phyloP scores from a whole-genome alignment of 2,797 vertebrate genomes.

The Phoxinus dragarum region DNA sequence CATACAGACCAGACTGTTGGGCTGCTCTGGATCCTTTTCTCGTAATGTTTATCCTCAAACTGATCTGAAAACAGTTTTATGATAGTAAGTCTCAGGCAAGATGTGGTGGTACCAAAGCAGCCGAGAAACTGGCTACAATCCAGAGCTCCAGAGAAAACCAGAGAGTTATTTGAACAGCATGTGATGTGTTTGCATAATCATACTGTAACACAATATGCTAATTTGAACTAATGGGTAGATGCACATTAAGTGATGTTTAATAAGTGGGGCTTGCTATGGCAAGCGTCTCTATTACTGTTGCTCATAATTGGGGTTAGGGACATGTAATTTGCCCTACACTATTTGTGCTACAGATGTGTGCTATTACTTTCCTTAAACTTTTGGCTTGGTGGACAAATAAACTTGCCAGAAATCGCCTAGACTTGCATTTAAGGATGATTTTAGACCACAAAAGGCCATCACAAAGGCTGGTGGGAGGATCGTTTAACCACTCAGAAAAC shows the following conservation, averaged over 20 bases:
- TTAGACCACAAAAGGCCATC: not conserved
- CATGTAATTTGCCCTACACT: not conserved
- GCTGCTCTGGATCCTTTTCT: not conserved
- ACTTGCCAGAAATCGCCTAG: not conserved
- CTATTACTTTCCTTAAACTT: not conserved
- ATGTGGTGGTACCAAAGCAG: constrained; percentile 25
- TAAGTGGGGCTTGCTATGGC: constrained; percentile 8
- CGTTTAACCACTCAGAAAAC: not conserved
- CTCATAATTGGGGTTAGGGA: not conserved
- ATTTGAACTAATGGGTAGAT: constrained; percentile 32
- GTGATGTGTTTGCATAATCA: constrained; percentile 28
- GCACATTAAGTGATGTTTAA: constrained; percentile 21
- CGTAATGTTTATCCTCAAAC: not conserved
- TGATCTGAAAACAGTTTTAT: constrained; percentile 4
- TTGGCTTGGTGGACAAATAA: not conserved
- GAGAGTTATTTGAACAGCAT: not conserved
- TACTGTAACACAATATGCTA: constrained; percentile 15
- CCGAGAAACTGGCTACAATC: not conserved
- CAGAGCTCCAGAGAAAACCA: not conserved
- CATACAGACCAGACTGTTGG: constrained; percentile 62
- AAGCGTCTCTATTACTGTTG: not conserved
- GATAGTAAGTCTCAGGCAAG: not conserved
- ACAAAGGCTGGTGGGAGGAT: not conserved
- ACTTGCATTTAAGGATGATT: not conserved
- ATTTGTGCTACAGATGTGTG: not conserved